phyloP scores from a whole-genome alignment of 1,140 invertebrate genomes.

The Lerema accius region DNA sequence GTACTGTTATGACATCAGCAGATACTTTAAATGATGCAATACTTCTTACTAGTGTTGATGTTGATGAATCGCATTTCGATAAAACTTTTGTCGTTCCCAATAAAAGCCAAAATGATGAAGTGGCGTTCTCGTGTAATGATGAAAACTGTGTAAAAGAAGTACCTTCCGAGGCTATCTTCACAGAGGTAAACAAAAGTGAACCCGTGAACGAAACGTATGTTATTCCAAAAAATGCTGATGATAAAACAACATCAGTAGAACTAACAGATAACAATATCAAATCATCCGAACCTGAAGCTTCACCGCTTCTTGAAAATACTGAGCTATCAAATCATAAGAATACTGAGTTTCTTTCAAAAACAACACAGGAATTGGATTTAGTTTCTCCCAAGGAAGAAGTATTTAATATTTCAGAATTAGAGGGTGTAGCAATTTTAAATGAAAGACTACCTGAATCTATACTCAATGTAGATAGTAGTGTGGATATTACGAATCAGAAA shows the following conservation, averaged over 20 bases:
- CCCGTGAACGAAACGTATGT: slow-evolving; percentile 9
- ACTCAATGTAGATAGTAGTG: slow-evolving; percentile 9
- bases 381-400: slow-evolving; percentile 4
- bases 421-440: neutral
- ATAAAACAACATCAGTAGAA: no score
- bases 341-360: neutral
- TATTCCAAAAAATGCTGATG: neutral
- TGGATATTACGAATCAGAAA: slow-evolving; percentile 3
- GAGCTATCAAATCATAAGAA: slow-evolving; percentile 5
- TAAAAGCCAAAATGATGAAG: neutral
- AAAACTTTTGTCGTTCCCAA: slow-evolving; percentile 31
- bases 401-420: neutral
- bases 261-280: slow-evolving; percentile 34
- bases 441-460: neutral
- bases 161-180: neutral
- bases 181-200: neutral
- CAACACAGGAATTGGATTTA: slow-evolving; percentile 13
- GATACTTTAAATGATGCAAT: neutral
- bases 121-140: neutral
- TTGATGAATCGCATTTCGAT: slow-evolving; percentile 32
- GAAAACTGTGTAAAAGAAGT: neutral
- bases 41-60: slow-evolving; percentile 14
- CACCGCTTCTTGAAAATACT: neutral
- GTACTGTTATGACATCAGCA: neutral
- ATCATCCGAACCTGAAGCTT: neutral